Conservation (phyloP, 1,140 invertebrate genomes). For the Plutomurus gul region DNA sequence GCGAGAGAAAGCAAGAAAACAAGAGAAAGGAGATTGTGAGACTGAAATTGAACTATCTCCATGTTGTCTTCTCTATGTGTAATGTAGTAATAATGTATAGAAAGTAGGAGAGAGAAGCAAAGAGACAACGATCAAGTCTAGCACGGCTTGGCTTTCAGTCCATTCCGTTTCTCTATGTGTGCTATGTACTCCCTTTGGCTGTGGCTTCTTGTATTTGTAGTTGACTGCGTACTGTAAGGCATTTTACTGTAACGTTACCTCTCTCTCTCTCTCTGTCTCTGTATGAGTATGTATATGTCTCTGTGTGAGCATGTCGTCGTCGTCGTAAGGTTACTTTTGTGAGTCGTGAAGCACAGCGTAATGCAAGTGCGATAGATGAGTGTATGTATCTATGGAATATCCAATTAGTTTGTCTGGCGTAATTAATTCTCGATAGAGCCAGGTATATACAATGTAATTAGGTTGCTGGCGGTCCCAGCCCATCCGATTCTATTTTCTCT, state of each 20-base stretch:
- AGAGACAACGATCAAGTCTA: conserved; percentile 10
- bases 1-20: not conserved
- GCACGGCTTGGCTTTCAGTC: conserved; percentile 3
- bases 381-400: conserved; percentile 37
- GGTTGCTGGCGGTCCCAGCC: conserved; percentile 19
- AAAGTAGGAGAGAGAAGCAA: not conserved
- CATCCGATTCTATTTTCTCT: conserved; percentile 21
- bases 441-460: conserved; percentile 29
- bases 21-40: not conserved
- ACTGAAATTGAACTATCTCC: conserved; percentile 18
- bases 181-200: not conserved
- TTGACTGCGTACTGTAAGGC: no score
- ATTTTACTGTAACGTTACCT: no score
- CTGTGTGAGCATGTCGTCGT: not conserved
- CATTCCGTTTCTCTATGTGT: not conserved
- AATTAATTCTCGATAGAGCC: conserved; percentile 43
- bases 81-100: not conserved
- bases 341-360: no score
- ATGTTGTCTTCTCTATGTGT: not conserved
- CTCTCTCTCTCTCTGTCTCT: no score
- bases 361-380: conserved; percentile 11
- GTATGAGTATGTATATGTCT: no score
- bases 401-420: conserved; percentile 42
- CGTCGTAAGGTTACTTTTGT: no score
- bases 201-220: no score